These are phyloP conservation scores for Puffinus mauretanicus DNA, from an alignment of 2,113 vertebrate genomes.

Conservation along the genomic window DNA sequence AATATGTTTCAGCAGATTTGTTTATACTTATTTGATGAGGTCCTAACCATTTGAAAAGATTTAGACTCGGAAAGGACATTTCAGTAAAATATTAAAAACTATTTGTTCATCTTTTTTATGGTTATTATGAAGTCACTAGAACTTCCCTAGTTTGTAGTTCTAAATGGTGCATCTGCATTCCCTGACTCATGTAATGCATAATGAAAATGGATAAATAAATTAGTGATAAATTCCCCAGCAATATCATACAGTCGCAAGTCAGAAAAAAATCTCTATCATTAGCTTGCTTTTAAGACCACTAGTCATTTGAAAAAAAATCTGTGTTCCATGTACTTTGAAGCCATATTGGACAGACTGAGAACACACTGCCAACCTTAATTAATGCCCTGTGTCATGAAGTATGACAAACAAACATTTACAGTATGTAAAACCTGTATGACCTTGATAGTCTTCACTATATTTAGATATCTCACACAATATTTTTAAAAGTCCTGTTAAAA, in stretches of 20 bases:
- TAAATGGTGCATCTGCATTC: not conserved
- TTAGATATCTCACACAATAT: not conserved
- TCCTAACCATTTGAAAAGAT: not conserved
- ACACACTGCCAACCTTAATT: not conserved
- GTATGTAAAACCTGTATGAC: not conserved
- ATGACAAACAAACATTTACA: not conserved
- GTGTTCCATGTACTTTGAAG: not conserved
- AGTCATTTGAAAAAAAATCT: not conserved
- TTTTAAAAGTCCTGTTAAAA: not conserved
- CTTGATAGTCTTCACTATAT: not conserved
- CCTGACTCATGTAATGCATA: not conserved
- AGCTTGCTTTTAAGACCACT: not conserved
- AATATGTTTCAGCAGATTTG: not conserved
- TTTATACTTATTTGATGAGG: not conserved
- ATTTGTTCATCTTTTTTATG: not conserved
- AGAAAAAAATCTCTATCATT: not conserved
- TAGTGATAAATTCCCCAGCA: not conserved
- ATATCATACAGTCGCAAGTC: not conserved
- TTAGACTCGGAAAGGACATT: not conserved
- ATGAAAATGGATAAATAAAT: not conserved
- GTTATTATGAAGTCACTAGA: not conserved
- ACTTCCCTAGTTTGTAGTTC: not conserved
- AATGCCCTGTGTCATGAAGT: not conserved
- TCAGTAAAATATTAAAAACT: not conserved
- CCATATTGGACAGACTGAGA: not conserved